Evolutionary conservation across 1,140 invertebrate species (phyloP).

Genomic region (Drosophila funebris): DNA sequence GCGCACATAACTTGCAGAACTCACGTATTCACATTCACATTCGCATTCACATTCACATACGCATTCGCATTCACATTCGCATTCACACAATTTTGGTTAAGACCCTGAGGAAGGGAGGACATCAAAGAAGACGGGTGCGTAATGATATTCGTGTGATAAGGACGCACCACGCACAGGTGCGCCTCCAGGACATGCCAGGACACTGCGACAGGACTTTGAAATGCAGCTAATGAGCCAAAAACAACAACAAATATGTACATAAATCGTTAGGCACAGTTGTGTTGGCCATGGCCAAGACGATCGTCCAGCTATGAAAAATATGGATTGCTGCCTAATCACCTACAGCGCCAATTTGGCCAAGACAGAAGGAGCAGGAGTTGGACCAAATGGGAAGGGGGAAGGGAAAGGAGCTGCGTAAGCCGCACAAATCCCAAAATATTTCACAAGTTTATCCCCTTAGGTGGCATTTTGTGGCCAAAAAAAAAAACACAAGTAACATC

Average conservation of each 20-base stretch:
- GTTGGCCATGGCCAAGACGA: conserved; percentile 29
- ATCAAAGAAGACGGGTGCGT: conserved; percentile 65
- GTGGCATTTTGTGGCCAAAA: conserved; percentile 67
- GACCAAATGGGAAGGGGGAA: background rate
- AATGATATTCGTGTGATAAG: conserved; percentile 80
- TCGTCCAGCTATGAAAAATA: conserved; percentile 62
- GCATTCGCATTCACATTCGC: conserved; percentile 36
- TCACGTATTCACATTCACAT: conserved; percentile 78
- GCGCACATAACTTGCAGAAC: conserved; percentile 81
- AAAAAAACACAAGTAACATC: conserved; percentile 43
- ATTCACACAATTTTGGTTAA: conserved; percentile 35
- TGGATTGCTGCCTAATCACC: conserved; percentile 79
- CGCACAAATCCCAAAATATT: conserved; percentile 82
- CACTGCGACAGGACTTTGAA: conserved; percentile 40
- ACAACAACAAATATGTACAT: conserved; percentile 73
- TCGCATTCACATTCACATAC: conserved; percentile 38
- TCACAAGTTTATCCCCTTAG: conserved; percentile 82
- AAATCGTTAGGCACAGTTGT: conserved; percentile 59
- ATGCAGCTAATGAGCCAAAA: conserved; percentile 73
- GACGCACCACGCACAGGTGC: conserved; percentile 60
- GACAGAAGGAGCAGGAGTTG: background rate
- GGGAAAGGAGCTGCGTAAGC: conserved; percentile 52
- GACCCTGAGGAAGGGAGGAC: background rate
- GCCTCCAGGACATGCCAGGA: conserved; percentile 52
- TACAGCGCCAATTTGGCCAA: conserved; percentile 29